Percentiles rank a stretch among this genome's conserved stretches.
These are phyloP conservation scores for Anhinga anhinga DNA, from an alignment of 2,113 vertebrate genomes.

Conservation along the genomic window DNA sequence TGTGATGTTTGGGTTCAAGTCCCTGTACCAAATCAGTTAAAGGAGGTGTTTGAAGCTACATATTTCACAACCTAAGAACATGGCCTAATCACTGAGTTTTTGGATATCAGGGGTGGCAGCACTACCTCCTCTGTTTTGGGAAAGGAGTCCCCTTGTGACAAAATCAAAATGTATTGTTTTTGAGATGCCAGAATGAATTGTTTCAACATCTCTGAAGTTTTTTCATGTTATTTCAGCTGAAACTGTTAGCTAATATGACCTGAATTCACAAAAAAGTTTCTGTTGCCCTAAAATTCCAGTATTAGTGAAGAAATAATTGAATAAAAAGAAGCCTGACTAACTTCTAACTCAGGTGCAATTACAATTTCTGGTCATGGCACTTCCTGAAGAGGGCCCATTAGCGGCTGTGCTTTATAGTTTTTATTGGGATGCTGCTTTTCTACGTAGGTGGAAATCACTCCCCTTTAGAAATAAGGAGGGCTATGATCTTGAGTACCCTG, in stretches of 20 bases:
- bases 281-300: conserved; percentile 35
- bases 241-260: conserved; percentile 56
- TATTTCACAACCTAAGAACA: conserved; percentile 29
- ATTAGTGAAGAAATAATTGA: not conserved
- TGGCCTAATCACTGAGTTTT: conserved; percentile 44
- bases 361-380: not conserved
- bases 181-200: conserved; percentile 65
- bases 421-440: not conserved
- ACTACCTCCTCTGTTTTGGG: conserved; percentile 60
- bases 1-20: conserved; percentile 26
- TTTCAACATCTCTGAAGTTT: conserved; percentile 61
- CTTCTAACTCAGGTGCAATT: not conserved
- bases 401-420: not conserved
- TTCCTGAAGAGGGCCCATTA: not conserved
- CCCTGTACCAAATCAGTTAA: conserved; percentile 37
- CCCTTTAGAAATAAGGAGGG: not conserved
- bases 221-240: conserved; percentile 61
- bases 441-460: not conserved
- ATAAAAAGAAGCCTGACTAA: not conserved
- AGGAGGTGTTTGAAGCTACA: conserved; percentile 52
- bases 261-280: conserved; percentile 50
- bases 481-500: not conserved
- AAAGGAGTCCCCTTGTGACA: conserved; percentile 66
- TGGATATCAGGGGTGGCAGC: conserved; percentile 58
- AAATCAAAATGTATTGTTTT: conserved; percentile 55